A percentile compares a stretch with the other conserved stretches of the same genome.
Conservation (phyloP, 2,113 vertebrate genomes). For the Varanus salvator region DNA sequence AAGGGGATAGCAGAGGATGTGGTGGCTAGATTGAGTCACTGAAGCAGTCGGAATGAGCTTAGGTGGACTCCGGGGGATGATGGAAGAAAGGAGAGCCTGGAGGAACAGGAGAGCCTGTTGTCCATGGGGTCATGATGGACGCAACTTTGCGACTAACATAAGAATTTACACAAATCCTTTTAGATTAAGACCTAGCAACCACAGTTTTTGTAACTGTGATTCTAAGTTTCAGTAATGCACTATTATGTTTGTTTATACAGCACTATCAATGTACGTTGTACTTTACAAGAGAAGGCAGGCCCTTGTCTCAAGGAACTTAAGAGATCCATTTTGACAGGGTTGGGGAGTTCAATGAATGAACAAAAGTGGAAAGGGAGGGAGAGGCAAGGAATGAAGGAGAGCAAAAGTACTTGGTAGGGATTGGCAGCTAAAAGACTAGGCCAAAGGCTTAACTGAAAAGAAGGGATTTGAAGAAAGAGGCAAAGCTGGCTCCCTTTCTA, state of each 20-base stretch:
- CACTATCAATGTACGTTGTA: background rate
- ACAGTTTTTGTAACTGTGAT: background rate
- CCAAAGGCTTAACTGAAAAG: background rate
- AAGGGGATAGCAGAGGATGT: no score
- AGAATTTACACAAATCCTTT: background rate
- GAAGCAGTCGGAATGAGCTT: no score
- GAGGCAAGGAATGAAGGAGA: background rate
- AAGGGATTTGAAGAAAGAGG: background rate
- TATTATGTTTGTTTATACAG: constrained; percentile 9
- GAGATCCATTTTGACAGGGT: background rate
- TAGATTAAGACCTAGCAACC: background rate
- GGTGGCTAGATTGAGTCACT: no score
- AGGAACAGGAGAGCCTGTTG: no score
- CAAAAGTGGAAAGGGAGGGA: background rate
- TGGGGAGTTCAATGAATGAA: background rate
- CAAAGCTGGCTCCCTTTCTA: background rate
- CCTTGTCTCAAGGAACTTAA: background rate
- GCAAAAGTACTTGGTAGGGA: background rate
- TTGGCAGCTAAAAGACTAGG: background rate
- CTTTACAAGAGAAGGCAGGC: background rate
- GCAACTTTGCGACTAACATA: no score
- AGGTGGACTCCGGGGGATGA: no score
- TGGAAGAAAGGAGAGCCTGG: no score
- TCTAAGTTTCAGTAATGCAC: background rate
- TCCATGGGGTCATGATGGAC: no score